These are phyloP conservation scores for Latheticus oryzae DNA, from an alignment of 2,888 invertebrate species.

Conservation along the genomic window DNA sequence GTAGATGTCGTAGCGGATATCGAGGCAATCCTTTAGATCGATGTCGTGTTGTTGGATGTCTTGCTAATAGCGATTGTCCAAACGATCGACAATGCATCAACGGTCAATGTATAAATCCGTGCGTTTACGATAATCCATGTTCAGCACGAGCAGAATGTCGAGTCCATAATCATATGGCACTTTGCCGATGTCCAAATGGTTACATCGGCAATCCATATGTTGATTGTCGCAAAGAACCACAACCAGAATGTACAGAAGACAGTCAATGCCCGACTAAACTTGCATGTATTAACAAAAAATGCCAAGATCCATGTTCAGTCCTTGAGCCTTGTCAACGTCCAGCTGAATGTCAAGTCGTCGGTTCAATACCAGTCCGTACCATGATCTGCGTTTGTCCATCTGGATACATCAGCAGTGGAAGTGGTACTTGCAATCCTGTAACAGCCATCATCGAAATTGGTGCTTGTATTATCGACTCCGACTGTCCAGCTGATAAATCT, in stretches of 20 bases:
- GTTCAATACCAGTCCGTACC: constrained; percentile 85
- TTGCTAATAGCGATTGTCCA: constrained; percentile 89
- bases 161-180: constrained; percentile 83
- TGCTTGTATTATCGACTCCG: constrained; percentile 80
- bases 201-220: constrained; percentile 85
- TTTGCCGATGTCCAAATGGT: constrained; percentile 86
- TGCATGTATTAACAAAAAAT: constrained; percentile 85
- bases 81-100: constrained; percentile 86
- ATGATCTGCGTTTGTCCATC: constrained; percentile 92
- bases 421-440: constrained; percentile 83
- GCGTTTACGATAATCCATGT: constrained; percentile 81
- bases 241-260: constrained; percentile 83
- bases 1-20: constrained; percentile 84
- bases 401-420: constrained; percentile 87
- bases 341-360: constrained; percentile 83
- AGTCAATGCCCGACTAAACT: constrained; percentile 83
- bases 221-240: constrained; percentile 79
- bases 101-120: constrained; percentile 87
- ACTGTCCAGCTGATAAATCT: constrained; percentile 82
- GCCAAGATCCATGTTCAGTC: constrained; percentile 84
- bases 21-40: constrained; percentile 81
- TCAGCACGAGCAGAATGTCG: constrained; percentile 82
- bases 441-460: constrained; percentile 71
- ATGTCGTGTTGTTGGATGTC: constrained; percentile 84
- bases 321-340: constrained; percentile 84